These are phyloP conservation scores for Cochlearius cochlearius DNA, from an alignment of 2,113 vertebrate genomes.

Conservation along the genomic window DNA sequence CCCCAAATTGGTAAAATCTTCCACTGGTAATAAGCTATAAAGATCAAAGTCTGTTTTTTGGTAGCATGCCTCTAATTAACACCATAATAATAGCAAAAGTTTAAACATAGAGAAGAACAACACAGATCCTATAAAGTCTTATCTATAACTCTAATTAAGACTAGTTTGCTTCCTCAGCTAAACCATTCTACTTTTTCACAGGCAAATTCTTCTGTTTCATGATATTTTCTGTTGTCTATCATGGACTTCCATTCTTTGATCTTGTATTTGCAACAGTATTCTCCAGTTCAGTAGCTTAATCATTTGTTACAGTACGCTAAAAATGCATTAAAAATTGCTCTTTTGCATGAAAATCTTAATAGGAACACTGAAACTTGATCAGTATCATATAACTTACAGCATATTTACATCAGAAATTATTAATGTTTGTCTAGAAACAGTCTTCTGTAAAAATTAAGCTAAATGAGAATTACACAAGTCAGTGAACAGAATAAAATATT, in stretches of 20 bases:
- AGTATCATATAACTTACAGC: not conserved
- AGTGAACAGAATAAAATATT: not conserved
- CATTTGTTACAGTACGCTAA: not conserved
- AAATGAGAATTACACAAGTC: not conserved
- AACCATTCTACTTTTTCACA: not conserved
- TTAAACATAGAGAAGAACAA: not conserved
- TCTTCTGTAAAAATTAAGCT: slow-evolving; percentile 43
- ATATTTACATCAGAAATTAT: slow-evolving; percentile 7
- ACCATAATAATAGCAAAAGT: not conserved
- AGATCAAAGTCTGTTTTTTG: not conserved
- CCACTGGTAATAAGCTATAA: not conserved
- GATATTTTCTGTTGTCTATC: not conserved
- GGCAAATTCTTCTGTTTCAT: not conserved
- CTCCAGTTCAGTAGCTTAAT: not conserved
- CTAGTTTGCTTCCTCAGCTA: not conserved
- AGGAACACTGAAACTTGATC: slow-evolving; percentile 15
- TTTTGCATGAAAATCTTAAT: not conserved
- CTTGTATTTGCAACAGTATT: not conserved
- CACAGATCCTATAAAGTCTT: not conserved
- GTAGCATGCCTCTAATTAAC: not conserved
- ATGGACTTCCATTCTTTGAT: slow-evolving; percentile 9
- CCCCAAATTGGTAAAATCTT: not conserved
- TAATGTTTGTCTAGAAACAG: slow-evolving; percentile 27
- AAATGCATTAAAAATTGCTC: slow-evolving; percentile 15
- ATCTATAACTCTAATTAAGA: not conserved